Conservation (phyloP, 1,140 invertebrate species). For the Aphelinus atriplicis region DNA sequence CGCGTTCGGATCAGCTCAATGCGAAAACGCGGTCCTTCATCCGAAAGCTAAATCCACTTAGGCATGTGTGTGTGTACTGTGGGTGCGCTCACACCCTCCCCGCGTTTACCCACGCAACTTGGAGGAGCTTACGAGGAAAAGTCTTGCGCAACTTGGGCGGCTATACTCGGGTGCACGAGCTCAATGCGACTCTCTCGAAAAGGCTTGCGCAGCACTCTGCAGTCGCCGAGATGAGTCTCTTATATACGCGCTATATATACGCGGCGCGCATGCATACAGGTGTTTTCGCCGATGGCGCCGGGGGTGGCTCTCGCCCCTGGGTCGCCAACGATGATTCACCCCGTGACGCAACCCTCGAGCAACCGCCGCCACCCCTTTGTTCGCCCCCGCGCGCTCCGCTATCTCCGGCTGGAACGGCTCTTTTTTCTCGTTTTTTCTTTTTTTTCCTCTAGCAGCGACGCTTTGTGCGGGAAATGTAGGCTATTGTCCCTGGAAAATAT, state of each 20-base stretch:
- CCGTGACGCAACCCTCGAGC: constrained; percentile 1
- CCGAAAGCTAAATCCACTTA: constrained; percentile 1
- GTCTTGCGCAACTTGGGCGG: not conserved
- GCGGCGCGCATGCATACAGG: constrained; percentile 8
- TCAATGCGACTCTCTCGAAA: too few relatives aligned
- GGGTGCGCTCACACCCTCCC: too few relatives aligned
- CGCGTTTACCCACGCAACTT: too few relatives aligned
- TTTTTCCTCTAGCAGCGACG: too few relatives aligned
- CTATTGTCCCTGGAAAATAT: too few relatives aligned
- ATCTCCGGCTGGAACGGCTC: not conserved
- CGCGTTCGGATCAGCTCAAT: too few relatives aligned
- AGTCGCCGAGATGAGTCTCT: too few relatives aligned
- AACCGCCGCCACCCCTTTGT: not conserved
- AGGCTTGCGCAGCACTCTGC: too few relatives aligned
- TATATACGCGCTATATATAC: too few relatives aligned
- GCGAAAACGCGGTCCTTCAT: too few relatives aligned
- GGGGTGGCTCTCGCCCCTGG: not conserved
- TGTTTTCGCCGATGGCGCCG: not conserved
- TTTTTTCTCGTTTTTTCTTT: not conserved
- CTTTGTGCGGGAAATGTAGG: too few relatives aligned
- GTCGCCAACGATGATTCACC: constrained; percentile 27
- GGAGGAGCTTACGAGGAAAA: constrained; percentile 1
- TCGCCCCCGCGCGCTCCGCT: not conserved
- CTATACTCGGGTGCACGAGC: not conserved
- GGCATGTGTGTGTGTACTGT: too few relatives aligned